Evolutionary conservation across 1,140 invertebrate species (phyloP), one percentile per base, ranked within the genome.

Genomic region (Himalopsyche phryganea): DNA sequence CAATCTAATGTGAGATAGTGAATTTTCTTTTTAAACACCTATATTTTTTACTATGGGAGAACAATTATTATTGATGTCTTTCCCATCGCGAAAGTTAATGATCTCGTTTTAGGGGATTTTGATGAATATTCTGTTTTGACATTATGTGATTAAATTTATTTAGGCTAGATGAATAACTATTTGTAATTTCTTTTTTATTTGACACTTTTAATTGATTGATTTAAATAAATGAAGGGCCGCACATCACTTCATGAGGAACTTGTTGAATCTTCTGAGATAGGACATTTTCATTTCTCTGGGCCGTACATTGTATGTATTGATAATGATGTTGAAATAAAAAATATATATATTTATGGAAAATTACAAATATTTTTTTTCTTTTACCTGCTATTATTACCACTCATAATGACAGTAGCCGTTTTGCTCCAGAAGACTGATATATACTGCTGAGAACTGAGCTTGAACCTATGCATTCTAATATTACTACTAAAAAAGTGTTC

Each of bases 101-200:
- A 63, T 63, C 60, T 63, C 60, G 60, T 63, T 63, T 58, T 63
- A 63, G 54, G 60, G 60, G 60, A 63, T 63, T 63, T 50, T 63
- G 46, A 49, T 52, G 57, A 53, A 58, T 58, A 53, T 58, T 63
- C 48, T 61, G 55, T 42, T 60, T 62, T 54, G 56, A 54, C 44
- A 50, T 53, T 58, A 58, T 63, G 60, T 63, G 55, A 63, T 63
- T 63, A 63, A 53, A 57, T 58, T 55, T 58, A 58, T 58, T 57
- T 58, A 58, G 60, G 36, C 19, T 53, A 53, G 45, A 60, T 46
- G 41, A 42, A 47, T 60, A 54, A 51, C 35, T 56, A 47, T 50
- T 49, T 54, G 38, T 61, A 52, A 51, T 54, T 61, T 44, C 49
- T 45, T 60, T 54, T 54, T 49, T 60, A 54, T 60, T 23, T 19